Percentiles rank a stretch among this genome's conserved stretches.
Conservation (phyloP, 2,888 invertebrate genomes). For the Baccha elongata region DNA sequence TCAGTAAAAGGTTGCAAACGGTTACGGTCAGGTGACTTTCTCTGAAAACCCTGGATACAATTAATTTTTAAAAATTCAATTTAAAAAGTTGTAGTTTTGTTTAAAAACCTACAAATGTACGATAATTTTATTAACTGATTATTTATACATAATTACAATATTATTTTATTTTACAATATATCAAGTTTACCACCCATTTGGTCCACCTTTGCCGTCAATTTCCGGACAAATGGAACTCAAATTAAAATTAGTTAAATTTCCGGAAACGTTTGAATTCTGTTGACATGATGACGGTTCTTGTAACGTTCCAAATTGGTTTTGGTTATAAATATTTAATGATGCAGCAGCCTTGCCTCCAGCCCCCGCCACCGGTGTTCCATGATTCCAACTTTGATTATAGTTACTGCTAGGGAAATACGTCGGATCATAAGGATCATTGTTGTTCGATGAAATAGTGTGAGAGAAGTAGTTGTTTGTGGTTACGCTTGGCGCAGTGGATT, state of each 20-base stretch:
- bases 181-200: constrained; percentile 54
- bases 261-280: constrained; percentile 48
- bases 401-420: constrained; percentile 65
- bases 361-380: background rate
- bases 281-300: constrained; percentile 51
- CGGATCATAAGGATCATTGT: constrained; percentile 62
- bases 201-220: constrained; percentile 86
- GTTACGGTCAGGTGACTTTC: too few species aligned
- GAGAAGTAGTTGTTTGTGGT: constrained; percentile 43
- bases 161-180: background rate
- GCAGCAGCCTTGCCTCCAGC: constrained; percentile 9
- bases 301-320: constrained; percentile 43
- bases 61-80: too few species aligned
- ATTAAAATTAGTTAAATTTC: constrained; percentile 88
- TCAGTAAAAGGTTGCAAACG: too few species aligned
- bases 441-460: constrained; percentile 53
- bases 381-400: constrained; percentile 63
- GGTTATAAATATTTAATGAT: constrained; percentile 34
- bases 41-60: too few species aligned
- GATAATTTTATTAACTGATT: constrained; percentile 12
- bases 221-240: constrained; percentile 93
- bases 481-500: constrained; percentile 14
- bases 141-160: constrained; percentile 37
- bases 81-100: too few species aligned
- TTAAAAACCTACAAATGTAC: constrained; percentile 33